phyloP scores from a whole-genome alignment of 92 coral and sea anemone genomes.

The Siderastrea radians region DNA sequence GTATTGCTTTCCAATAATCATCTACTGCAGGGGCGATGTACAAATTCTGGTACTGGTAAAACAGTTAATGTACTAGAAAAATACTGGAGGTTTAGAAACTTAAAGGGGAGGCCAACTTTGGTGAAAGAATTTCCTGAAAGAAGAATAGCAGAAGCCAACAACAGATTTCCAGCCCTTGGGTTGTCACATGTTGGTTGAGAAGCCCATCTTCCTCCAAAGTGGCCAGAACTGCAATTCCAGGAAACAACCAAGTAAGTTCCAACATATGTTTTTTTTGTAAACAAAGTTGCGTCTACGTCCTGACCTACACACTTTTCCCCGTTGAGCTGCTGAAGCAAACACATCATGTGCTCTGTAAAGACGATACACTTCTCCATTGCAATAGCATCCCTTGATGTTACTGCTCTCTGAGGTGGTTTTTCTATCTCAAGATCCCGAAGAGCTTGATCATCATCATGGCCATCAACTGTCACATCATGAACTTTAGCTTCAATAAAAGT shows the following conservation, averaged over 20 bases:
- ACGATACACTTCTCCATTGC: slow-evolving; percentile 43
- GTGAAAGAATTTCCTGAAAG: slow-evolving; percentile 52
- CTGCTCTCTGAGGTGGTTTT: not conserved
- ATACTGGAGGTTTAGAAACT: slow-evolving; percentile 37
- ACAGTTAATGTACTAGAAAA: slow-evolving; percentile 30
- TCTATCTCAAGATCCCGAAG: not conserved
- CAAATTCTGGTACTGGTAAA: slow-evolving; percentile 36
- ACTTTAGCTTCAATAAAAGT: slow-evolving; percentile 7
- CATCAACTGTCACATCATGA: slow-evolving; percentile 17
- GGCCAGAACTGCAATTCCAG: slow-evolving; percentile 37
- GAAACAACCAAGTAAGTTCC: slow-evolving; percentile 46
- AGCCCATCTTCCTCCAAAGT: slow-evolving; percentile 45
- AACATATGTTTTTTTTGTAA: slow-evolving; percentile 5
- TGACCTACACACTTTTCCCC: slow-evolving; percentile 22
- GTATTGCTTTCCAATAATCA: slow-evolving; percentile 39
- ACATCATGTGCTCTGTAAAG: slow-evolving; percentile 17
- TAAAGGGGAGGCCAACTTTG: slow-evolving; percentile 51
- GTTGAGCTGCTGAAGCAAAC: slow-evolving; percentile 8
- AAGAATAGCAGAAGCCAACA: slow-evolving; percentile 19
- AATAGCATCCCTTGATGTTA: slow-evolving; percentile 24
- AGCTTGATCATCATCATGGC: slow-evolving; percentile 3
- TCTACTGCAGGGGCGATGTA: slow-evolving; percentile 49
- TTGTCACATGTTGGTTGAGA: slow-evolving; percentile 46
- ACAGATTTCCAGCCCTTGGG: slow-evolving; percentile 28
- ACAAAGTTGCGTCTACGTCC: slow-evolving; percentile 2